phyloP scores from a whole-genome alignment of 1,140 invertebrate genomes.

The Bemisia tabaci region DNA sequence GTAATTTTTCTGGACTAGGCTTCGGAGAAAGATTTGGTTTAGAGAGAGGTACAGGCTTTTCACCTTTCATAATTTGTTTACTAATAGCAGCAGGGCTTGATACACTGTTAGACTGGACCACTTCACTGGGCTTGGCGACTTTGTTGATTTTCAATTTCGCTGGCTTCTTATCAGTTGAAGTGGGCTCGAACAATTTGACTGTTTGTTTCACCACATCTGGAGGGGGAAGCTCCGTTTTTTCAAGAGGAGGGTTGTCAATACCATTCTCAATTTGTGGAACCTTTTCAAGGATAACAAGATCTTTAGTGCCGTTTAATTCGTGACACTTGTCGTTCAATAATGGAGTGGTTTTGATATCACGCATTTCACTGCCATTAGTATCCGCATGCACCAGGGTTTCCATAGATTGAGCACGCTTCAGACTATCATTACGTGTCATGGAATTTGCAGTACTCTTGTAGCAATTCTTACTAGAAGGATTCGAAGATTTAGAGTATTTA shows the following conservation, averaged over 20 bases:
- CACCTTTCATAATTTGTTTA: not conserved
- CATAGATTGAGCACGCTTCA: constrained; percentile 72
- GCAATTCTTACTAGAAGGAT: not conserved
- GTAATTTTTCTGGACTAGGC: constrained; percentile 8
- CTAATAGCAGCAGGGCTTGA: not conserved
- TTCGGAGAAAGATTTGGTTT: constrained; percentile 21
- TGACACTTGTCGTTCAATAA: constrained; percentile 1
- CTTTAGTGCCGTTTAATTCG: constrained; percentile 29
- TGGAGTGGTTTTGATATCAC: constrained; percentile 4
- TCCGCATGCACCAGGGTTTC: constrained; percentile 57
- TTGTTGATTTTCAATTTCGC: constrained; percentile 10
- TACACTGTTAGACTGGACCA: not conserved
- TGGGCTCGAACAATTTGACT: constrained; percentile 65
- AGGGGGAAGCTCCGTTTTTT: constrained; percentile 65
- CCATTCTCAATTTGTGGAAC: constrained; percentile 14
- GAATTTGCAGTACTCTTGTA: not conserved
- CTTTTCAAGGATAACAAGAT: constrained; percentile 33
- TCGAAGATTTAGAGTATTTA: not conserved
- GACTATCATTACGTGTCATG: constrained; percentile 18
- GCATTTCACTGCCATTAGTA: constrained; percentile 9
- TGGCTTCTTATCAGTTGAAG: constrained; percentile 6
- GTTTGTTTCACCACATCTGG: constrained; percentile 73
- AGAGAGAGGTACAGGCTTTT: constrained; percentile 3
- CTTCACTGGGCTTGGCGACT: constrained; percentile 9
- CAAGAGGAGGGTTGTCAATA: constrained; percentile 29